Base-by-base conservation (phyloP, 2,113 vertebrate species). In the Psittacara wagleri region DNA sequence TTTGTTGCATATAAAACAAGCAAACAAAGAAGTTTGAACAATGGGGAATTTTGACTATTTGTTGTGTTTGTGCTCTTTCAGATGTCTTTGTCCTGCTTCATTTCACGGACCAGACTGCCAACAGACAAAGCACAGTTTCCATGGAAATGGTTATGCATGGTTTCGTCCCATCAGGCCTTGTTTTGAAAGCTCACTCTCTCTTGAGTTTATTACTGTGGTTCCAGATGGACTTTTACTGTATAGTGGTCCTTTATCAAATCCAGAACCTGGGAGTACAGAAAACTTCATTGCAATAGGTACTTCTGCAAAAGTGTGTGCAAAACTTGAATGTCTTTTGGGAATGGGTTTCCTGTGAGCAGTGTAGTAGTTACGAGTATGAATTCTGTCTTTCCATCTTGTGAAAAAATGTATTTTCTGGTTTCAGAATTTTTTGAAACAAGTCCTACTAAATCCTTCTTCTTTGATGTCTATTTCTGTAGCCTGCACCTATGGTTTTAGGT, bases 221-320 rank as follows among this genome's bases (percentile, higher is more conserved):
- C 97, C 98, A 82, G 98, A 99, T 86, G 99, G 98, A 49, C 97
- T 99, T 94, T 88, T 99, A 95, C 97, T 99, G 2, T 99, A 99
- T 79, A 98, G 98, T 29, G 99, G 99, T 13, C 99, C 99, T 43
- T 67, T 99, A 48, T 98, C 98, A 44, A 98, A 98, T 90, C 97
- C 98, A 82, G 98, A 98, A 94, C 95, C 98, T 67, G 98, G 98
- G 97, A 98, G 98, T 92, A 88, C 97, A 6, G 98, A 99, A 95
- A 98, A 98, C 96, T 98, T 99, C 98, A 98, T 99, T 97, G 98
- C 98, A 59, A 98, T 99, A 97, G 99, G 99, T 99, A 98, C 41
- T 90, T 57, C n/a, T 74, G 44, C 77, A 77, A 24, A 94, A 78
- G 7, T 2, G 3, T 68, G 33, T 75, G 48, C 25, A 39, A 77